Base-by-base conservation (phyloP, 2,797 vertebrate species). In the Gambusia yucatana region DNA sequence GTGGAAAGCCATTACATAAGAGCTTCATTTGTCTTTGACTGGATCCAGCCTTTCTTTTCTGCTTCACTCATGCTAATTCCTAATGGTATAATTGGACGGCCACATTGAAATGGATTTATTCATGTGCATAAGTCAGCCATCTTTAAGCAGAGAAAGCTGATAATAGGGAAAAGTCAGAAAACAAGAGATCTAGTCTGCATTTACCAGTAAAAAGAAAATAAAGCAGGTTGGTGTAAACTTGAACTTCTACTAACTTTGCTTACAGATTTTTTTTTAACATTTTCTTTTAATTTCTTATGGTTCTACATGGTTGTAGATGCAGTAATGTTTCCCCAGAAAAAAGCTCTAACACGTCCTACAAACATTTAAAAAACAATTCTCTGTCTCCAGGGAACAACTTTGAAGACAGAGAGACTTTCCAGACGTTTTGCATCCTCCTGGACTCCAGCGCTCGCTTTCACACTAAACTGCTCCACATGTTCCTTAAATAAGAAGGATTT, bases 361-460 rank as follows among this genome's bases (percentile, higher is more conserved):
- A 77, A 16, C 30, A 44, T 55, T 44, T 33, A 33, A 59, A 75
- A 79, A 2, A 83, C 55, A 3, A 2, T 79, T 47, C 28, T 88
- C 28, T 87, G 22, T 86, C 89, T 83, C 22, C 87, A 96, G 96
- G 84, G 17, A 89, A 93, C 72, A 89, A 3, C 2, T 86, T 93
- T 0, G 96, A 95, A 25, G 95, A 97, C 30, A 82, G 95, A 79
- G 95, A 94, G 84, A 89, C 59, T 83, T 96, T 97, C 83, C 82
- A 96, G 86, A 95, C 92, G 63, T 83, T 98, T 9, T 96, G 96
- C 59, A 92, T 96, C 91, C 95, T 98, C 22, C 84, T 98, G 22
- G 95, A 96, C 14, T 96, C 97, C 46, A 96, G 96, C 22, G 95
- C 97, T 25, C 96, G 88, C 88, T 98, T 98, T 92, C 97, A 98